Percentiles rank a stretch among this genome's conserved stretches.
phyloP scores from a whole-genome alignment of 2,888 invertebrate species.

The Troglohyphantes excavatus region DNA sequence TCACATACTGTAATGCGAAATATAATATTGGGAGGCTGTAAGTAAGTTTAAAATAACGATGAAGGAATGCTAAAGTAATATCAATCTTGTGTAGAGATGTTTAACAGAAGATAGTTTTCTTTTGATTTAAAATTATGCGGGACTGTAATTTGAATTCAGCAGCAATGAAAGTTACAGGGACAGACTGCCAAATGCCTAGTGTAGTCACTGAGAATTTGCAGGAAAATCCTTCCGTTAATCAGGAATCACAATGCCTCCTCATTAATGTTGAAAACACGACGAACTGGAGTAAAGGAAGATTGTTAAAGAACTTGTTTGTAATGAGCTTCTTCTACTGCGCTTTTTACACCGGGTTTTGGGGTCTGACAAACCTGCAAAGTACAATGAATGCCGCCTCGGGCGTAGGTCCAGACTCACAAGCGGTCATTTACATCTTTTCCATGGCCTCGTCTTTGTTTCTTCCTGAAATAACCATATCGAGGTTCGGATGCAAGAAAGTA shows the following conservation, averaged over 20 bases:
- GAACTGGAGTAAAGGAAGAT: not conserved
- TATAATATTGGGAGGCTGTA: no score
- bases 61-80: no score
- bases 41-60: no score
- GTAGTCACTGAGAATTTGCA: not conserved
- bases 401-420: slow-evolving; percentile 93
- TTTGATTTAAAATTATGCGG: not conserved
- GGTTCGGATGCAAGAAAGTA: slow-evolving; percentile 98
- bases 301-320: slow-evolving; percentile 88
- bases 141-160: not conserved
- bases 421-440: slow-evolving; percentile 94
- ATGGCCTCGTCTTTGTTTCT: slow-evolving; percentile 98
- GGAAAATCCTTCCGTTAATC: not conserved
- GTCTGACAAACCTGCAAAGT: slow-evolving; percentile 94
- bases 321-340: slow-evolving; percentile 86
- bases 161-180: not conserved
- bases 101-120: not conserved
- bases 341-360: slow-evolving; percentile 97
- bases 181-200: not conserved
- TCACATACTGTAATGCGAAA: no score
- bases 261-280: not conserved
- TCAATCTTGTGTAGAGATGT: not conserved
- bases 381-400: slow-evolving; percentile 95
- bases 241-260: not conserved
- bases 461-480: slow-evolving; percentile 94